phyloP scores from a whole-genome alignment of 2,113 vertebrate genomes.

The Sceloporus undulatus region DNA sequence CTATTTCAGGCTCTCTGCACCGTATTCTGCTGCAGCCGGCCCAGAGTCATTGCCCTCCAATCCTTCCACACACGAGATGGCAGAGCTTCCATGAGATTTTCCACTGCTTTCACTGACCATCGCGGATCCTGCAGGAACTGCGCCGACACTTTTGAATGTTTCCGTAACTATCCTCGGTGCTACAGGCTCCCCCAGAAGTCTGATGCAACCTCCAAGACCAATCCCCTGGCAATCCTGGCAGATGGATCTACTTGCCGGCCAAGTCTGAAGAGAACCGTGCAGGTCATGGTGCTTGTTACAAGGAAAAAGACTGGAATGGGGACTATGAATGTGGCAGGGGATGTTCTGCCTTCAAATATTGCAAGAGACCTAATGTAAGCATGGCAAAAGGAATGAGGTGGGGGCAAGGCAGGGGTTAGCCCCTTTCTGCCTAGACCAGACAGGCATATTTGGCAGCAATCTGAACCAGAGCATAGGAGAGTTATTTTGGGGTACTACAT shows the following conservation, averaged over 20 bases:
- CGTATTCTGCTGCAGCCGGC: conserved; percentile 46
- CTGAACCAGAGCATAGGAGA: too few relatives aligned
- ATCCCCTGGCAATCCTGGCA: conserved; percentile 15
- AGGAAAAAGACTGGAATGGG: conserved; percentile 34
- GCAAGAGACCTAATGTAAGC: conserved; percentile 64
- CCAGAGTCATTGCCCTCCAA: fast-evolving
- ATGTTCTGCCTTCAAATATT: conserved; percentile 9
- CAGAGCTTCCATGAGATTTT: conserved; percentile 20
- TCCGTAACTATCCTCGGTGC: conserved; percentile 49
- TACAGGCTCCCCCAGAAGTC: fast-evolving
- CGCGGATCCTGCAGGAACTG: conserved; percentile 43
- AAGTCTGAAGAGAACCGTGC: conserved; percentile 25
- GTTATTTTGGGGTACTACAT: not conserved
- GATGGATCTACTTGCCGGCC: not conserved
- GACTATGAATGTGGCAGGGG: not conserved
- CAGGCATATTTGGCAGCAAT: not conserved
- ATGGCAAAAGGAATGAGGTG: not conserved
- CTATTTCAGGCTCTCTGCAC: conserved; percentile 49
- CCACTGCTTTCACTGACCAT: fast-evolving
- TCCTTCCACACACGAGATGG: not conserved
- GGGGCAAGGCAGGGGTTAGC: not conserved
- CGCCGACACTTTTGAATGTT: conserved; percentile 21
- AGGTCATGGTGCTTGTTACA: conserved; percentile 61
- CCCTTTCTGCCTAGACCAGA: not conserved
- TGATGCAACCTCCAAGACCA: fast-evolving